A percentile compares a stretch with the other conserved stretches of the same genome.
Evolutionary conservation across 2,113 vertebrate species (phyloP).

Genomic region (Labeo rohita): DNA sequence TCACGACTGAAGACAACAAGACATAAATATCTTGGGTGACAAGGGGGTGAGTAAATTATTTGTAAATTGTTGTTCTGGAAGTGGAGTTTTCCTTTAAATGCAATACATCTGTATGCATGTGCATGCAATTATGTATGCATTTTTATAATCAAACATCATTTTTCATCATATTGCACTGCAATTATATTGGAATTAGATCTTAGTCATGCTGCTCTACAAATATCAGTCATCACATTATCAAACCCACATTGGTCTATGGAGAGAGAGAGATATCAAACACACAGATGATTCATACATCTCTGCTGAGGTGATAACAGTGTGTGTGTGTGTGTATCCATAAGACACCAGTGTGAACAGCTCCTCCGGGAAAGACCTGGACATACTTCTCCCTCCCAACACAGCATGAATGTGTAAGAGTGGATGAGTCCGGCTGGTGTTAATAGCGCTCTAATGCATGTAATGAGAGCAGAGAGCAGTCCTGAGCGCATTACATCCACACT

Average conservation of each 20-base stretch:
- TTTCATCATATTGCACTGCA: not conserved
- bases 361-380: slow-evolving; percentile 7
- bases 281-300: not conserved
- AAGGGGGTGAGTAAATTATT: too few species aligned
- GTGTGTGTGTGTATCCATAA: not conserved
- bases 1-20: too few species aligned
- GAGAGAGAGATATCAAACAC: not conserved
- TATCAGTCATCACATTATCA: not conserved
- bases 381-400: not conserved
- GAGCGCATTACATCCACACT: not conserved
- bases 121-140: not conserved
- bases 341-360: not conserved
- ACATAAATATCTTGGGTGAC: too few species aligned
- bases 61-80: too few species aligned
- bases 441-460: slow-evolving; percentile 30
- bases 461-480: not conserved
- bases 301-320: not conserved
- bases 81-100: too few species aligned
- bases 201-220: not conserved
- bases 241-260: not conserved
- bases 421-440: not conserved
- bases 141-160: not conserved
- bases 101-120: too few species aligned
- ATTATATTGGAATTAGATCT: not conserved
- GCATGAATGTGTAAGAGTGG: not conserved